Evolutionary conservation across 2,113 vertebrate genomes (phyloP), one percentile per base, ranked within the genome.

Genomic region (Cynocephalus volans): DNA sequence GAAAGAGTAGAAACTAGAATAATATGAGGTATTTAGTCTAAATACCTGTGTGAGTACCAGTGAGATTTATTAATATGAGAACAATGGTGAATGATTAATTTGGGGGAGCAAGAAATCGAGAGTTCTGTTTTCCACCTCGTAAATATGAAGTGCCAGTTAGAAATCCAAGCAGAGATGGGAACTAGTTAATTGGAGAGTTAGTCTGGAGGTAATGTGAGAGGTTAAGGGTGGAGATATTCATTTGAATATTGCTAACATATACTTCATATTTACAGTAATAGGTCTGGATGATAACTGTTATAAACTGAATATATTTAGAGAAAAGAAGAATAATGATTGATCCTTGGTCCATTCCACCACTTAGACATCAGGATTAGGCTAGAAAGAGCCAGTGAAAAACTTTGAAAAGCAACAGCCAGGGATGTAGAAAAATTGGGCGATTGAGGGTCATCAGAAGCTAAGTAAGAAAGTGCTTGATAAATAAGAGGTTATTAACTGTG

Each of bases 1-100:
- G 23, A 50, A n/a, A 79, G 33, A 77, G 45, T 88, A n/a, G 7
- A 41, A 75, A 75, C n/a, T 41, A 41, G 14, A 67, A 19, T 13
- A n/a, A 12, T 3, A 56, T 0, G 1, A 50, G 9, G 23, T 23
- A 33, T 79, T 62, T 91, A 28, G 7, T 17, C n/a, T 69, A 26
- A 77, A 50, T 10, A 65, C 8, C 54, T 58, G 9, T 45, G 26
- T 15, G 62, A 54, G 72, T 12, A 31, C 24, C 12, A 23, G 11
- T 45, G 28, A 82, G 23, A 67, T 41, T 79, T 67, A 33, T 13
- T 65, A 24, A 73, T 23, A 60, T 41, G 28, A 33, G 24, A 33
- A 60, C n/a, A 21, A 1, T 7, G 21, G 2, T 0, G 18, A 13
- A 41, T 45, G 33, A 56, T 50, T 9, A 21, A 0, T 13, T 26